phyloP scores from a whole-genome alignment of 1,140 invertebrate species.

The Sarcophaga peregrina region DNA sequence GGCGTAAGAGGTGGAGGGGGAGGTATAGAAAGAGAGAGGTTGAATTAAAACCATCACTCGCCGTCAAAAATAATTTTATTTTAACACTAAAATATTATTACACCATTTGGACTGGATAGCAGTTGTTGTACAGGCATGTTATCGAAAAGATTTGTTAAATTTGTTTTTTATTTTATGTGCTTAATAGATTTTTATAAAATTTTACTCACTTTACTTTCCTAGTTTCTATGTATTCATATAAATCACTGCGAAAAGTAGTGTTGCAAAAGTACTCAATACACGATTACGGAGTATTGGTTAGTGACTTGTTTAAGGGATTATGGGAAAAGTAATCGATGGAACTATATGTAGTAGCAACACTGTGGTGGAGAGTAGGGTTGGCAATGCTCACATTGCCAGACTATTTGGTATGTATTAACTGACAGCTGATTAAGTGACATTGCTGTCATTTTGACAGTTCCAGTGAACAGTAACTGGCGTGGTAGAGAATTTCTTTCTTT shows the following conservation, averaged over 20 bases:
- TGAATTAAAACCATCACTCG: constrained; percentile 28
- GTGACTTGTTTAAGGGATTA: neutral
- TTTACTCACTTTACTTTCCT: constrained; percentile 40
- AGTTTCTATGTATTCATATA: constrained; percentile 39
- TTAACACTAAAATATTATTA: neutral
- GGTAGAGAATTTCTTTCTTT: constrained; percentile 41
- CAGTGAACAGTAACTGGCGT: constrained; percentile 39
- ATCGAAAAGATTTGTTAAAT: constrained; percentile 21
- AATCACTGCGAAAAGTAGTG: constrained; percentile 38
- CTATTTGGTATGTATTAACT: neutral
- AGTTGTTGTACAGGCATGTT: constrained; percentile 9
- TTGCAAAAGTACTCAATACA: constrained; percentile 33
- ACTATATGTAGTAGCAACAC: neutral
- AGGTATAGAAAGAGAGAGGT: neutral
- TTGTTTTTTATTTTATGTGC: constrained; percentile 23
- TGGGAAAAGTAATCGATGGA: neutral
- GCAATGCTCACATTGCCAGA: constrained; percentile 4
- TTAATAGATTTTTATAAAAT: constrained; percentile 22
- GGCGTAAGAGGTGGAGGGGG: neutral
- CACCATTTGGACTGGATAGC: neutral
- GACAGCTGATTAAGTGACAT: constrained; percentile 22
- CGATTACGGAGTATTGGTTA: neutral
- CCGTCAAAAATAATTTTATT: neutral
- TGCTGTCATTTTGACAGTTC: constrained; percentile 23
- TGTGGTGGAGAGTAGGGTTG: neutral